phyloP scores from a whole-genome alignment of 2,113 vertebrate genomes.

The Cardinalis cardinalis region DNA sequence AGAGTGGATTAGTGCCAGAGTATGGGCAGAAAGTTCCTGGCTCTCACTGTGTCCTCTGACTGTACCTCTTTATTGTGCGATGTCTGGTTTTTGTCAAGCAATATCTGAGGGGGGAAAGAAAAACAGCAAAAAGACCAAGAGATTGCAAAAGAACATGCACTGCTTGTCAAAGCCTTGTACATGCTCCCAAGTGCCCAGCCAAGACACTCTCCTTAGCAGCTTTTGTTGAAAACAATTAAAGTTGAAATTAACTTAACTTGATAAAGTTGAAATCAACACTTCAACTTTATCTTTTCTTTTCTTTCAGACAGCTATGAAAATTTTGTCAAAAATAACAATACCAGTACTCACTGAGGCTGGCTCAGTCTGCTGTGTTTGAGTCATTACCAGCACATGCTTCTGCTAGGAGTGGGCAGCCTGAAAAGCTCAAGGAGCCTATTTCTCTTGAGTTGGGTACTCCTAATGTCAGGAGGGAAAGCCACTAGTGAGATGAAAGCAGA shows the following conservation, averaged over 20 bases:
- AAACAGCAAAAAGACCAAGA: neutral
- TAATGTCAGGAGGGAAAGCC: neutral
- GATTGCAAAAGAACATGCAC: neutral
- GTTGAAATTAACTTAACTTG: neutral
- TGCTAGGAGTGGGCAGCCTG: neutral
- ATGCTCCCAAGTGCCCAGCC: constrained; percentile 14
- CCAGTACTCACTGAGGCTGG: constrained; percentile 37
- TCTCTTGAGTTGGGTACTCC: neutral
- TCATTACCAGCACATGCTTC: neutral
- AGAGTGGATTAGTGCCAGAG: neutral
- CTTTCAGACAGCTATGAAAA: constrained; percentile 56
- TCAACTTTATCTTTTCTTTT: constrained; percentile 50
- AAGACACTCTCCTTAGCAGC: constrained; percentile 47
- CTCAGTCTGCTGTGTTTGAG: constrained; percentile 25
- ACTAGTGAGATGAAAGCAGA: neutral
- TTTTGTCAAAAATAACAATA: constrained; percentile 51
- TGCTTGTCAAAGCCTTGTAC: constrained; percentile 26
- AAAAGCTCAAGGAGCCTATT: neutral
- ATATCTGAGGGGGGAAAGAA: neutral
- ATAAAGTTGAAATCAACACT: constrained; percentile 32
- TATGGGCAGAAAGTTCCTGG: neutral
- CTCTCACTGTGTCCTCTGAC: neutral
- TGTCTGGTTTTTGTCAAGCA: neutral
- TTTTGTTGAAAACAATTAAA: constrained; percentile 54
- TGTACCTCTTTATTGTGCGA: accelerated